Conservation (phyloP, 1,140 invertebrate genomes). For the Drosophila carrolli region DNA sequence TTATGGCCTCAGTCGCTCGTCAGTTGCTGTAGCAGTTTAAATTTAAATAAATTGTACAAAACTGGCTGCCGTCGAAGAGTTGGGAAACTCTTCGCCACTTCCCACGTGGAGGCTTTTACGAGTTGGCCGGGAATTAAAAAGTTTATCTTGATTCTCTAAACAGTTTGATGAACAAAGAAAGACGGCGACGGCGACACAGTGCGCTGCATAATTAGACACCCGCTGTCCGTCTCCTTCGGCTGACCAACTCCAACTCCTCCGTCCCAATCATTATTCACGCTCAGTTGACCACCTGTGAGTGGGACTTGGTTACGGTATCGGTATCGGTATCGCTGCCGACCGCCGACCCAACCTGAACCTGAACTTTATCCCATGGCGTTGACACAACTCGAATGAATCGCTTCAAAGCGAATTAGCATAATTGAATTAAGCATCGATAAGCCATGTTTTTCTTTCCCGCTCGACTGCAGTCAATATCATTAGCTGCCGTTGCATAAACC, state of each 20-base stretch:
- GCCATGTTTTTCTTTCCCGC: constrained; percentile 45
- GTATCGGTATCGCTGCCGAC: constrained; percentile 4
- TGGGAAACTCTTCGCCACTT: constrained; percentile 41
- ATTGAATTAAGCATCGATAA: constrained; percentile 81
- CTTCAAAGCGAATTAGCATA: constrained; percentile 68
- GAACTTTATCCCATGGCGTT: constrained; percentile 33
- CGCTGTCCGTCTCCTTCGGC: constrained; percentile 37
- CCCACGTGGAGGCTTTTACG: constrained; percentile 70
- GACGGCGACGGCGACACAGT: constrained; percentile 57
- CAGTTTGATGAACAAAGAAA: constrained; percentile 77
- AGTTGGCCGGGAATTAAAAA: constrained; percentile 73
- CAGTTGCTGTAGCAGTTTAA: constrained; percentile 69
- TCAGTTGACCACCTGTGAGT: constrained; percentile 80
- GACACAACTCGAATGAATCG: constrained; percentile 64
- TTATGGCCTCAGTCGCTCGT: constrained; percentile 56
- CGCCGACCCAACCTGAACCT: constrained; percentile 7
- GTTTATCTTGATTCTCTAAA: constrained; percentile 81
- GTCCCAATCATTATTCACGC: constrained; percentile 74
- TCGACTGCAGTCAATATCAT: constrained; percentile 58
- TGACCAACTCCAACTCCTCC: constrained; percentile 14
- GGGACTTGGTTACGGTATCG: constrained; percentile 54
- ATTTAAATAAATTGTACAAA: constrained; percentile 83
- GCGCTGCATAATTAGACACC: constrained; percentile 78
- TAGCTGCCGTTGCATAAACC: constrained; percentile 42
- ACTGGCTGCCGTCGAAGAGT: constrained; percentile 40